Evolutionary conservation across 2,113 vertebrate species (phyloP).

Genomic region (Nansenia antarctica): DNA sequence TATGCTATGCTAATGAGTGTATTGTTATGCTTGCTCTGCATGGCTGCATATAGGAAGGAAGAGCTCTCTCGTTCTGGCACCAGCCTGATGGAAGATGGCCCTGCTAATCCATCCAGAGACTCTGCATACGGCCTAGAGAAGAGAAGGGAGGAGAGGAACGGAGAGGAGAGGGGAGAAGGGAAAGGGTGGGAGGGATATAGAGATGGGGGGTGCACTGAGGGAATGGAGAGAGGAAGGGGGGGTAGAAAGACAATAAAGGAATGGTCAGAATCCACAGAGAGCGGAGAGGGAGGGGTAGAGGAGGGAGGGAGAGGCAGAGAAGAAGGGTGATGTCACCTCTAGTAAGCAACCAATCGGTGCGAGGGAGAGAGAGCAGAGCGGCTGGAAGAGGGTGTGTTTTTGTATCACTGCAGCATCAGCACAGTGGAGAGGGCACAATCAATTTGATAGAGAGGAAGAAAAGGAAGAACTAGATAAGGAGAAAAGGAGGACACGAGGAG

Average conservation of each 20-base stretch:
- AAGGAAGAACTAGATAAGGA: constrained; percentile 33
- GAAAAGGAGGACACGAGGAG: constrained; percentile 41
- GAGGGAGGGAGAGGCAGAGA: constrained; percentile 44
- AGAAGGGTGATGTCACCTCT: constrained; percentile 75
- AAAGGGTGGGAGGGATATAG: neutral
- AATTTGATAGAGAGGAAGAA: constrained; percentile 63
- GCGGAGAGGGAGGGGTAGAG: constrained; percentile 7
- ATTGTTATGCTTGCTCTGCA: constrained; percentile 34
- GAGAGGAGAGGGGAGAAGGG: constrained; percentile 15
- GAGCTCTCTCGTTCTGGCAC: neutral
- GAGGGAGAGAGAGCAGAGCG: constrained; percentile 63
- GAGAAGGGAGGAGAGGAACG: constrained; percentile 3
- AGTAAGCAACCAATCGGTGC: constrained; percentile 70
- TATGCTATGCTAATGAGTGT: constrained; percentile 23
- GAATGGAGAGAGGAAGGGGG: constrained; percentile 23
- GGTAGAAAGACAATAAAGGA: constrained; percentile 58
- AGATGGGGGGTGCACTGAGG: constrained; percentile 5
- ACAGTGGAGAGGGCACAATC: constrained; percentile 71
- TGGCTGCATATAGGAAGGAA: constrained; percentile 16
- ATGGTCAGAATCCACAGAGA: constrained; percentile 62
- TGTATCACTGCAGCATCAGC: constrained; percentile 82
- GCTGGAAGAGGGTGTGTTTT: constrained; percentile 76
- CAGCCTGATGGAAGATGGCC: constrained; percentile 28
- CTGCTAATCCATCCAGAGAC: constrained; percentile 31
- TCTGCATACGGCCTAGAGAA: constrained; percentile 26